Evolutionary conservation across 1,140 invertebrate species (phyloP).

Genomic region (Calephelis virginiensis): DNA sequence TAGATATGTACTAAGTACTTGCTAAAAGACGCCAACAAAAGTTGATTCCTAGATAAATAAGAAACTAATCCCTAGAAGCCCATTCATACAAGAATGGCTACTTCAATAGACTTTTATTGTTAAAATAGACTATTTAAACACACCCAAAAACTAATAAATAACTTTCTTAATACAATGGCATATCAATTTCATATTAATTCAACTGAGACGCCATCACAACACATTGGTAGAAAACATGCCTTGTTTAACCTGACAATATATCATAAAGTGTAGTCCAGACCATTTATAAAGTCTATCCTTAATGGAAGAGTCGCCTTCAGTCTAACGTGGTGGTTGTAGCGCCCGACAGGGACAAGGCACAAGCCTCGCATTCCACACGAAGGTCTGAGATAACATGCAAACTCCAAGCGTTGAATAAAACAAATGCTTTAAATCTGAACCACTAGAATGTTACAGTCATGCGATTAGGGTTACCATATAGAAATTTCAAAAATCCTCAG

Average conservation of each 20-base stretch:
- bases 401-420: conserved; percentile 33
- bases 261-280: neutral
- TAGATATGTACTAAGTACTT: too few relatives aligned
- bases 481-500: too few relatives aligned
- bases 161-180: too few relatives aligned
- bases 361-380: conserved; percentile 38
- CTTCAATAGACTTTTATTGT: too few relatives aligned
- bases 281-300: conserved; percentile 17
- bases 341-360: conserved; percentile 38
- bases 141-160: too few relatives aligned
- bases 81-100: too few relatives aligned
- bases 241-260: neutral
- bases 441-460: conserved; percentile 30
- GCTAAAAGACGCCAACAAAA: too few relatives aligned
- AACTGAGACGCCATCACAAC: neutral
- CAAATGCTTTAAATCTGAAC: conserved; percentile 32
- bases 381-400: conserved; percentile 51
- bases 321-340: conserved; percentile 19
- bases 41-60: too few relatives aligned
- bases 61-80: too few relatives aligned
- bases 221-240: neutral
- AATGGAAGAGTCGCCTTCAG: neutral
- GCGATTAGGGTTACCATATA: neutral
- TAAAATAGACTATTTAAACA: too few relatives aligned
- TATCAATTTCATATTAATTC: too few relatives aligned